These are phyloP conservation scores for Lepisosteus osseus DNA, from an alignment of 2,113 vertebrate species.

Conservation along the genomic window DNA sequence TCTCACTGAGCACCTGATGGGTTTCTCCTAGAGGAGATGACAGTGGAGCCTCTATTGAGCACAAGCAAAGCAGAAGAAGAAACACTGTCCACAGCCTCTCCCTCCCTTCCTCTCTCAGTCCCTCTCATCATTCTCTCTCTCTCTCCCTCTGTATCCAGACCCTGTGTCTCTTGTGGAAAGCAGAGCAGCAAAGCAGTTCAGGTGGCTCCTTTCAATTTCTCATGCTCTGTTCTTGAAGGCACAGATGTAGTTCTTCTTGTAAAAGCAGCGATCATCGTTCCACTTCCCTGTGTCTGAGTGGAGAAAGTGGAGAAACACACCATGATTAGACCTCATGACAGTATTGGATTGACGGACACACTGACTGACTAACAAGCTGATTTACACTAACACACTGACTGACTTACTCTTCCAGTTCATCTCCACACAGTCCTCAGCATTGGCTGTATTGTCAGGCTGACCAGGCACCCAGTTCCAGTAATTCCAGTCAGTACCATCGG, in stretches of 20 bases:
- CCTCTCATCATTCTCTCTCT: too few species aligned
- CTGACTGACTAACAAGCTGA: background rate
- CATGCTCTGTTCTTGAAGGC: constrained; percentile 11
- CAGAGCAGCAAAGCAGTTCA: too few species aligned
- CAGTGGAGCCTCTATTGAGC: too few species aligned
- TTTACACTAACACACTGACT: background rate
- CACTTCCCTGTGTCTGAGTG: background rate
- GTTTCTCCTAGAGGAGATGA: too few species aligned
- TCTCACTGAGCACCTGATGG: too few species aligned
- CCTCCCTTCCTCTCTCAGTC: too few species aligned
- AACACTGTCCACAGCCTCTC: too few species aligned
- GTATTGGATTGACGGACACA: background rate
- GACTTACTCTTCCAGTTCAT: constrained; percentile 19
- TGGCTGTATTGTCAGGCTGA: background rate
- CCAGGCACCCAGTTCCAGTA: constrained; percentile 1
- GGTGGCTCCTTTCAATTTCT: too few species aligned
- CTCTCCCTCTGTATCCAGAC: too few species aligned
- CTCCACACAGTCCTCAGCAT: constrained; percentile 15
- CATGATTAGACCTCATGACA: background rate
- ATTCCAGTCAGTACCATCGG: constrained; percentile 9
- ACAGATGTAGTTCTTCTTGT: constrained; percentile 6
- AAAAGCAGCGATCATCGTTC: constrained; percentile 10
- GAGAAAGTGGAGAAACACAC: background rate
- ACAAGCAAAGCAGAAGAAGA: too few species aligned
- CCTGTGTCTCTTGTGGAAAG: too few species aligned